These are phyloP conservation scores for Diplodus puntazzo DNA, from an alignment of 2,797 vertebrate species.

Conservation along the genomic window DNA sequence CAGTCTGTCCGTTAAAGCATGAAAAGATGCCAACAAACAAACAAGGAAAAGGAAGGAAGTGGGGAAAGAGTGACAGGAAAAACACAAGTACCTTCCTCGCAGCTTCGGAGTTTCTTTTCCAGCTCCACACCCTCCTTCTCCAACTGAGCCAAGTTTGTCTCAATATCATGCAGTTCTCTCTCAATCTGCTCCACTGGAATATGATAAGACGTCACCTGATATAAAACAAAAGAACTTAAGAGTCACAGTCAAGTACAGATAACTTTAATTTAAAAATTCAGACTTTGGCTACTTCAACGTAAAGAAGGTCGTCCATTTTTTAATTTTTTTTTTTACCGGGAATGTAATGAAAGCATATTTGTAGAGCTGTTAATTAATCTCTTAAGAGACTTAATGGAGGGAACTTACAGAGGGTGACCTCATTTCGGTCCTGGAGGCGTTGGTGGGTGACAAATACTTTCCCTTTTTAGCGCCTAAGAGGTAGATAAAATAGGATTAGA, in stretches of 20 bases:
- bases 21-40: not conserved
- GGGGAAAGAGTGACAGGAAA: not conserved
- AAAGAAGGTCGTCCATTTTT: slow-evolving; percentile 66
- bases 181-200: slow-evolving; percentile 89
- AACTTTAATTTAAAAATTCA: slow-evolving; percentile 54
- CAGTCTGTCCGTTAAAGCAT: too few relatives aligned
- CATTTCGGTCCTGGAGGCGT: slow-evolving; percentile 78
- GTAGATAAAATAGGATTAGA: slow-evolving; percentile 84
- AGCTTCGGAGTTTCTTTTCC: slow-evolving; percentile 91
- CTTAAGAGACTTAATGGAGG: slow-evolving; percentile 83
- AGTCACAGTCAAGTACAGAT: slow-evolving; percentile 26
- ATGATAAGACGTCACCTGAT: slow-evolving; percentile 84
- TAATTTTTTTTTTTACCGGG: slow-evolving; percentile 31
- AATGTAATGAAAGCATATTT: slow-evolving; percentile 79
- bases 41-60: slow-evolving; percentile 8
- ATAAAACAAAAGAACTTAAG: slow-evolving; percentile 49
- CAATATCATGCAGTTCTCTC: slow-evolving; percentile 87
- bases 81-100: slow-evolving; percentile 89
- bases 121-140: slow-evolving; percentile 91
- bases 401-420: slow-evolving; percentile 85
- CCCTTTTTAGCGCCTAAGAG: slow-evolving; percentile 84
- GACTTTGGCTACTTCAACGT: slow-evolving; percentile 63
- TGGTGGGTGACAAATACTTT: slow-evolving; percentile 80
- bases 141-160: slow-evolving; percentile 87
- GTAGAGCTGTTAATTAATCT: slow-evolving; percentile 83